Evolutionary conservation across 2,888 invertebrate species (phyloP), one percentile per base, ranked within the genome.

Genomic region (Tetanocera ferruginea): DNA sequence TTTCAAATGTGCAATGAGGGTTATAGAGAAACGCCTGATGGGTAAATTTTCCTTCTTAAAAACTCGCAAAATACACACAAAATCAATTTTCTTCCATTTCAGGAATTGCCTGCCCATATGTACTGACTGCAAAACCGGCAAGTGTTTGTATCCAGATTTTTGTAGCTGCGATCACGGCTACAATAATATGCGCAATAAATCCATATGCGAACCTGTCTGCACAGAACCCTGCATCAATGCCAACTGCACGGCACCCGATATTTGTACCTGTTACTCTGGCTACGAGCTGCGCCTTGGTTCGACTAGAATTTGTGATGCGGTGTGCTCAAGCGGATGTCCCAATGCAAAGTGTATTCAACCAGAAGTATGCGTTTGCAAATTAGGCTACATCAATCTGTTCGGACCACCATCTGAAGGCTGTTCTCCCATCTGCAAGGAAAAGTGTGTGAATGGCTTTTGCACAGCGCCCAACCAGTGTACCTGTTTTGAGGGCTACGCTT

Each of bases 361-460:
- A 0, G 92, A 93, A 78, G 87, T 90, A 0, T 89, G 88, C 66
- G 73, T 78, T 66, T 89, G 88, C 76, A 85, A 86, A 23, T 3
- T 77, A 19, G 88, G 88, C 3, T 89, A 84, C 73, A 80, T 69
- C 0, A 85, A 88, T 76, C 71, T 83, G 1, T 82, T 83, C 1
- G 82, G 83, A 2, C 79, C 79, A 8, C 72, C 78, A 0, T 82
- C 85, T 0, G 81, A 83, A n/a, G 84, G 85, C 31, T 93, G 93
- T 81, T 83, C 86, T 0, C 91, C 93, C 0, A 86, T 89, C 0
- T 93, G 93, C 84, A 90, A 89, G 78, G 90, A 90, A 0, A 90
- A 90, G 0, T 92, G 92, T 82, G 82, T 90, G 0, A 91, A 92
- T 79, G 91, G 90, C 0, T 88, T 87, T 28, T 92, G 92, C 78